Conservation (phyloP, 1,140 invertebrate genomes). For the Leptestheria dahalacensis region DNA sequence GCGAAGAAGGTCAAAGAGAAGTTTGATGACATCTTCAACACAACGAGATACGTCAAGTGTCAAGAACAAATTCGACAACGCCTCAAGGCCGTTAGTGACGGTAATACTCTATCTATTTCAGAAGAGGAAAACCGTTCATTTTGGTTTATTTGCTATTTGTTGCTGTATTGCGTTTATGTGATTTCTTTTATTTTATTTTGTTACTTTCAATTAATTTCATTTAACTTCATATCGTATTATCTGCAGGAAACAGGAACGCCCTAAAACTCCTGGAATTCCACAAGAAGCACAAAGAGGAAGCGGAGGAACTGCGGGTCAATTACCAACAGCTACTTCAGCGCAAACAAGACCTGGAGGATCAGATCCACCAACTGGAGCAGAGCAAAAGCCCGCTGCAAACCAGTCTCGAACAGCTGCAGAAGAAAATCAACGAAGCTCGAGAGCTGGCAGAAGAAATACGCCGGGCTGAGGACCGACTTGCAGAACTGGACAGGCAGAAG, state of each 20-base stretch:
- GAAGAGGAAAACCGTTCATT: too few species aligned
- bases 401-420: neutral
- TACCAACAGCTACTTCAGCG: neutral
- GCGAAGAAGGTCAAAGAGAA: conserved; percentile 83
- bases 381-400: neutral
- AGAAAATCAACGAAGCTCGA: conserved; percentile 9
- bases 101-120: conserved; percentile 4
- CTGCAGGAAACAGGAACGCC: neutral
- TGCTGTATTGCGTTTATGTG: neutral
- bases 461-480: neutral
- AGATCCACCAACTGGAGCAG: neutral
- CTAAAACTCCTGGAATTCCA: neutral
- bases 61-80: conserved; percentile 62
- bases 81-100: conserved; percentile 40
- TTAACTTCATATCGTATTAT: neutral
- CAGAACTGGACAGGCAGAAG: neutral
- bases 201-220: neutral
- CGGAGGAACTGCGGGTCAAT: neutral
- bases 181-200: neutral
- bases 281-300: conserved; percentile 7
- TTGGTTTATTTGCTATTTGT: too few species aligned
- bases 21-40: conserved; percentile 97
- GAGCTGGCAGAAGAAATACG: neutral
- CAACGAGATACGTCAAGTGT: conserved; percentile 82
- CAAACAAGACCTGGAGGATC: conserved; percentile 4